Conservation (phyloP, 2,888 invertebrate species). For the Sympetrum striolatum region DNA sequence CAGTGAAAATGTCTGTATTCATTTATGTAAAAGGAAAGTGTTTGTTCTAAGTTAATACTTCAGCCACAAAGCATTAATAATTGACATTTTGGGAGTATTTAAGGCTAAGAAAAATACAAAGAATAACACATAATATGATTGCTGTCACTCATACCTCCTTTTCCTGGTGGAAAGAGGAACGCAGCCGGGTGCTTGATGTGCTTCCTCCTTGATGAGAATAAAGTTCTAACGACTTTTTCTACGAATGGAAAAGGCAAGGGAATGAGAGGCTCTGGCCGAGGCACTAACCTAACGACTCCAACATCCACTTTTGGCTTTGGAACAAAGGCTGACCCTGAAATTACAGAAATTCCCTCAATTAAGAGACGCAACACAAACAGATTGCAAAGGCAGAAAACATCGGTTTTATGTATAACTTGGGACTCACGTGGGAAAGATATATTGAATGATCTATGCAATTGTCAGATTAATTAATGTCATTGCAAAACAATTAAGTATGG, state of each 20-base stretch:
- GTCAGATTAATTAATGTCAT: too few species aligned
- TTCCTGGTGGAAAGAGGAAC: neutral
- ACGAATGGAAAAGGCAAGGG: constrained; percentile 80
- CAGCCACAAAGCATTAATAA: too few species aligned
- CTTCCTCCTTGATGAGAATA: constrained; percentile 91
- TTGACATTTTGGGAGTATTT: too few species aligned
- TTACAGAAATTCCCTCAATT: neutral
- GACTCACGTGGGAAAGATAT: neutral
- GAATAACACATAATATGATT: too few species aligned
- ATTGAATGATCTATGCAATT: too few species aligned
- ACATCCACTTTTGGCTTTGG: constrained; percentile 97
- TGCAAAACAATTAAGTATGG: too few species aligned
- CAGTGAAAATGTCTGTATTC: neutral
- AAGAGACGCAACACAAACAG: neutral
- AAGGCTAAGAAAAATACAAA: too few species aligned
- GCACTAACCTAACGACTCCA: constrained; percentile 88
- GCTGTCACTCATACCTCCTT: neutral
- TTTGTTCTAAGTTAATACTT: neutral
- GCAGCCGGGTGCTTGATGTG: constrained; percentile 58
- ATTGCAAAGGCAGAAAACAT: neutral
- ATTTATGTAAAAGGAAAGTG: neutral
- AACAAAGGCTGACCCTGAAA: constrained; percentile 77
- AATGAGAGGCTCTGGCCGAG: constrained; percentile 77
- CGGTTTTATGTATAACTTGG: too few species aligned
- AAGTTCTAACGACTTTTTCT: constrained; percentile 85